Percentiles rank a stretch among this genome's conserved stretches.
Evolutionary conservation across 1,140 invertebrate species (phyloP).

Genomic region (Drosophila nigrodunni): DNA sequence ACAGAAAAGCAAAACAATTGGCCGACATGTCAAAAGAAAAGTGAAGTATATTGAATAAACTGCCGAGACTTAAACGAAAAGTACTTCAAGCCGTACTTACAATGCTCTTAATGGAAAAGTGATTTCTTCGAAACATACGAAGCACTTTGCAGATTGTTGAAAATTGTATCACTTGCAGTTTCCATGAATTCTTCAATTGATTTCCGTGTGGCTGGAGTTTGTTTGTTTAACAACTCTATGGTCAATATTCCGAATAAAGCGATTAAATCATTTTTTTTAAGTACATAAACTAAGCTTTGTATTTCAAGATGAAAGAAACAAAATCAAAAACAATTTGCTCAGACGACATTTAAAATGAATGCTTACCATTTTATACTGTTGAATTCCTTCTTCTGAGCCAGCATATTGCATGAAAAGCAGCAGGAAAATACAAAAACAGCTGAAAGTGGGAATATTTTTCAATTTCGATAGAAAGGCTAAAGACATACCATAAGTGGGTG

Average conservation of each 20-base stretch:
- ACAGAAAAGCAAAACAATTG: slow-evolving; percentile 24
- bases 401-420: slow-evolving; percentile 60
- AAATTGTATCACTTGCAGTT: neutral
- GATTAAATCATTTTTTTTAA: neutral
- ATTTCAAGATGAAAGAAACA: too few relatives aligned
- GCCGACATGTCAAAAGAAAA: slow-evolving; percentile 22
- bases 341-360: slow-evolving; percentile 36
- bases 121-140: neutral
- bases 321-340: neutral
- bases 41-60: slow-evolving; percentile 30
- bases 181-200: neutral
- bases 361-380: slow-evolving; percentile 16
- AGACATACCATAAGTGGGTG: slow-evolving; percentile 48
- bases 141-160: too few relatives aligned
- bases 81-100: neutral
- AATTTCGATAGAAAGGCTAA: slow-evolving; percentile 76
- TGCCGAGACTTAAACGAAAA: neutral
- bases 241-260: neutral
- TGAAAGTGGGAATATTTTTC: slow-evolving; percentile 49
- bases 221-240: neutral
- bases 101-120: neutral
- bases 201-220: slow-evolving; percentile 9
- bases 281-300: too few relatives aligned
- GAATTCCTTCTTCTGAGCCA: slow-evolving; percentile 13
- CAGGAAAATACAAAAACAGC: slow-evolving; percentile 1